A percentile compares a stretch with the other conserved stretches of the same genome.
These are phyloP conservation scores for Heliconius charithonia DNA, from an alignment of 2,888 invertebrate species.

Conservation along the genomic window DNA sequence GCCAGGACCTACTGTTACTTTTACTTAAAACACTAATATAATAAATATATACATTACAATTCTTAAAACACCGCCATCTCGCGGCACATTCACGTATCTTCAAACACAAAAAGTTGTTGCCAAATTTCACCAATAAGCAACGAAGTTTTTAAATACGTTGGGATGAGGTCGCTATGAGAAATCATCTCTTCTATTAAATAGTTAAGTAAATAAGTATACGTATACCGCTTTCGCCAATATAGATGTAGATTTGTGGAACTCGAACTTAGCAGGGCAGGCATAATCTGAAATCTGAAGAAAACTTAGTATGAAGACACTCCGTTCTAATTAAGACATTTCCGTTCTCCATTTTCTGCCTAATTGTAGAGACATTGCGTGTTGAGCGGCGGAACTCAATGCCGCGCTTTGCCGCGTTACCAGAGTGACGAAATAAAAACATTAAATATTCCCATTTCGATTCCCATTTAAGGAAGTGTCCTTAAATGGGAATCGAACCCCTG, in stretches of 20 bases:
- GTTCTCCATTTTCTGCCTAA: background rate
- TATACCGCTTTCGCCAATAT: background rate
- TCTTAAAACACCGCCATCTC: slow-evolving; percentile 14
- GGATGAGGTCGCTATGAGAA: slow-evolving; percentile 18
- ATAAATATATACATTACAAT: background rate
- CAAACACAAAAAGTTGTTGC: background rate
- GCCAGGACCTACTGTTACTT: too few relatives aligned
- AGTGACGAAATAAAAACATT: background rate
- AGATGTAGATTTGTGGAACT: too few relatives aligned
- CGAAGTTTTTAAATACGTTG: background rate
- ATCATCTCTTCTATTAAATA: background rate
- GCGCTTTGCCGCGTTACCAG: too few relatives aligned
- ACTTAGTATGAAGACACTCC: too few relatives aligned
- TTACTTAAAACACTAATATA: background rate
- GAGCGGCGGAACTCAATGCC: background rate
- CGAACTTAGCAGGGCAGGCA: too few relatives aligned
- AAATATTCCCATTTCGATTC: background rate
- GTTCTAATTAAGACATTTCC: background rate
- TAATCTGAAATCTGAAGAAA: too few relatives aligned
- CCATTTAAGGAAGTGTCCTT: too few relatives aligned
- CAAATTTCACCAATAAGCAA: background rate
- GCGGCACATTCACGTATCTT: background rate
- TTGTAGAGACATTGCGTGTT: background rate
- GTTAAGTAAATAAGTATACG: too few relatives aligned
- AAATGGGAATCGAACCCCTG: too few relatives aligned